Evolutionary conservation across 1,140 invertebrate species (phyloP).

Genomic region (Pachyrhynchus sulphureomaculatus): DNA sequence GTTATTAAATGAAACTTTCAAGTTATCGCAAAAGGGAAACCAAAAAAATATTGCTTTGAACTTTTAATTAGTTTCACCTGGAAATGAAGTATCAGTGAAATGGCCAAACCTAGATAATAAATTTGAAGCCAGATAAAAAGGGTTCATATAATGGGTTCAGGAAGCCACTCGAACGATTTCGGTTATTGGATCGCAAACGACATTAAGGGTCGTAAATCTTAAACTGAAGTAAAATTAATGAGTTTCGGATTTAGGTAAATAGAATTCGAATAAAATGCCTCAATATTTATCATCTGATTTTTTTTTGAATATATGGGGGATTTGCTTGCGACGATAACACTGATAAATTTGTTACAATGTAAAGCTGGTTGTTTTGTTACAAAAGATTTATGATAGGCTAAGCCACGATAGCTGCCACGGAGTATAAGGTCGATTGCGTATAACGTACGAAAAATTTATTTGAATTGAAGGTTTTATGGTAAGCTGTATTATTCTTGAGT

Average conservation of each 20-base stretch:
- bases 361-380: too few relatives aligned
- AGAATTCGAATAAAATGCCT: constrained; percentile 8
- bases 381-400: too few relatives aligned
- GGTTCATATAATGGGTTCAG: constrained; percentile 12
- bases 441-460: too few relatives aligned
- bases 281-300: constrained; percentile 8
- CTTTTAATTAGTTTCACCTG: constrained; percentile 11
- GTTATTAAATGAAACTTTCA: too few relatives aligned
- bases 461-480: too few relatives aligned
- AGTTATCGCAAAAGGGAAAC: too few relatives aligned
- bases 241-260: constrained; percentile 18
- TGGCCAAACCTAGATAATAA: constrained; percentile 1
- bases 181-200: constrained; percentile 14
- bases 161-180: constrained; percentile 22
- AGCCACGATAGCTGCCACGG: too few relatives aligned
- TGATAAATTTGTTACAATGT: too few relatives aligned
- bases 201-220: constrained; percentile 25
- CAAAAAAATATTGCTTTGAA: not conserved
- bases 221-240: constrained; percentile 10
- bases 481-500: too few relatives aligned
- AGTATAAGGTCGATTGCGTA: too few relatives aligned
- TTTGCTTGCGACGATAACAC: not conserved
- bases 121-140: constrained; percentile 12
- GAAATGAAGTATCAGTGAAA: not conserved
- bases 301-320: not conserved